These are phyloP conservation scores for Galbula dea DNA, from an alignment of 2,113 vertebrate genomes.

Conservation along the genomic window DNA sequence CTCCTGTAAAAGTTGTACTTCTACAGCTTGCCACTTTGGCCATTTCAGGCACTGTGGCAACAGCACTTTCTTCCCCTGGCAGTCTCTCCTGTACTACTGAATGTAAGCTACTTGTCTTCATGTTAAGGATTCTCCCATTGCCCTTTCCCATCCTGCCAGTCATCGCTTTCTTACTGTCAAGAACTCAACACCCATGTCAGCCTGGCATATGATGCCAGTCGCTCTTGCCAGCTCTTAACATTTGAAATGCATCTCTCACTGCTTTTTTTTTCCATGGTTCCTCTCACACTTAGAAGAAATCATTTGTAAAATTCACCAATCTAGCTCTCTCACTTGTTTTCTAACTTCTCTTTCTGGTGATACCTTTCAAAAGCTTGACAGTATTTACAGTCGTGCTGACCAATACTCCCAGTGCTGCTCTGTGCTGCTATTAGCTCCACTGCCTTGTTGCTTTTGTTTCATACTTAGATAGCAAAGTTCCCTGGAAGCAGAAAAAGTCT, in stretches of 20 bases:
- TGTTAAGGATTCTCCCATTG: conserved; percentile 14
- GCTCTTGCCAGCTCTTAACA: conserved; percentile 14
- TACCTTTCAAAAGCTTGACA: background rate
- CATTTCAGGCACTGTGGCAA: background rate
- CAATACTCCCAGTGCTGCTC: background rate
- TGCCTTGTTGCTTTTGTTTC: conserved; percentile 16
- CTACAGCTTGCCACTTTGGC: background rate
- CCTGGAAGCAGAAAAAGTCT: conserved; percentile 17
- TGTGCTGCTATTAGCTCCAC: background rate
- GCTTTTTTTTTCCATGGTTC: fast-evolving
- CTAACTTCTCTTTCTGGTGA: background rate
- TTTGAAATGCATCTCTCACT: background rate
- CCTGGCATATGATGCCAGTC: conserved; percentile 8
- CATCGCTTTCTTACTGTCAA: background rate
- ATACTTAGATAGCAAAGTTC: conserved; percentile 13
- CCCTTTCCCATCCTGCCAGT: conserved; percentile 43
- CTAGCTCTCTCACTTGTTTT: background rate
- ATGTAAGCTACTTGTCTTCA: background rate
- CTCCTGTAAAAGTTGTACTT: background rate
- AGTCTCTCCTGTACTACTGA: background rate
- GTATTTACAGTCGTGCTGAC: background rate
- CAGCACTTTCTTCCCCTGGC: background rate
- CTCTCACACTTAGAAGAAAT: background rate
- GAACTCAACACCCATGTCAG: conserved; percentile 51
- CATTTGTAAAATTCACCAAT: background rate